Evolutionary conservation across 2,113 vertebrate species (phyloP), one percentile per base, ranked within the genome.

Genomic region (Electrona antarctica): DNA sequence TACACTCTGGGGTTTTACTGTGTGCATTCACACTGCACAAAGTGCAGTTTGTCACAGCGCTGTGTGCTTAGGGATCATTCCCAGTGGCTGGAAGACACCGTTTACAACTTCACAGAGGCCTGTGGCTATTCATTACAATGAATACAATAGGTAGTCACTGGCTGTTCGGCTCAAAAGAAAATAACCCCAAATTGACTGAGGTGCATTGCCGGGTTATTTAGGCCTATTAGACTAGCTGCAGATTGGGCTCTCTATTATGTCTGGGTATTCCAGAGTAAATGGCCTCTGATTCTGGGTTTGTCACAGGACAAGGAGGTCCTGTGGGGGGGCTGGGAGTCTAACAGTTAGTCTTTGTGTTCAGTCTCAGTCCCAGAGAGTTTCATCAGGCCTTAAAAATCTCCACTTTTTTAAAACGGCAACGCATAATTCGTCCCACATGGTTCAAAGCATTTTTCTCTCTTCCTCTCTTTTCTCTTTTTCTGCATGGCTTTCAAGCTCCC

Each of bases 361-460:
- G n/a, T n/a, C n/a, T n/a, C 80, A 69, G 67, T 68, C 78, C 71
- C 51, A 79, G 64, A 41, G 33, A 76, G 84, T 90, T 89, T 85
- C 84, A 82, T 88, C 89, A 80, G 65, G 74, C 80, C 77, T 75
- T 78, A 79, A 84, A 73, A 59, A 84, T 72, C 81, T 82, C 64
- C 45, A 64, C 85, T 88, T 78, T 86, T 88, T 78, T 77, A 49
- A 80, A 93, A 81, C 67, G 80, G 85, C 81, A 76, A 89, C 78
- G 83, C 86, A 84, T 94, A 95, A 94, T 96, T 92, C 91, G 90
- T 94, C 90, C 92, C 94, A 94, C 91, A 94, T 94, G 94, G 82
- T 64, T 76, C 54, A 68, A 51, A 81, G 74, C 13, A 52, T 29
- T 88, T 85, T 74, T 45, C 28, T 41, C 21, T 7, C 12, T 55